These are phyloP conservation scores for Orthosia gothica DNA, from an alignment of 2,888 invertebrate genomes.

Conservation along the genomic window DNA sequence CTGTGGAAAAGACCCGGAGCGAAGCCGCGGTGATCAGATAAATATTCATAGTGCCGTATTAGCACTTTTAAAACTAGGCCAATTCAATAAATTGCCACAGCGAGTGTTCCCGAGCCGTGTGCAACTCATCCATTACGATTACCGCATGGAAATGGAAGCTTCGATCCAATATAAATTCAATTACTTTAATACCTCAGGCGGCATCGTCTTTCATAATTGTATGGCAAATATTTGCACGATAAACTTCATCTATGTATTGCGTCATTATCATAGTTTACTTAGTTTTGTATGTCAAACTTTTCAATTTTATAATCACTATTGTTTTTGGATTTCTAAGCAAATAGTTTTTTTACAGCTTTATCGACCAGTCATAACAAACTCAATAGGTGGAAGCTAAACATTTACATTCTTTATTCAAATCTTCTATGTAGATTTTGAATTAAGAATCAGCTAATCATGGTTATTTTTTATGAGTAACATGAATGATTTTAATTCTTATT, in stretches of 20 bases:
- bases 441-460: too few species aligned
- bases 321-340: constrained; percentile 35
- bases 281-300: constrained; percentile 24
- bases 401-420: too few species aligned
- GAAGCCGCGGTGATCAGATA: too few species aligned
- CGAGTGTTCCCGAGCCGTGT: constrained; percentile 29
- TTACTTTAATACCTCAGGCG: constrained; percentile 44
- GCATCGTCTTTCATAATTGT: constrained; percentile 43
- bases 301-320: constrained; percentile 27
- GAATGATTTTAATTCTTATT: too few species aligned
- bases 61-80: constrained; percentile 8
- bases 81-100: constrained; percentile 30
- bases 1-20: too few species aligned
- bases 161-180: constrained; percentile 44
- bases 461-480: too few species aligned
- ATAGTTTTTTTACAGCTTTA: neutral
- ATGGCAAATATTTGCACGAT: constrained; percentile 48
- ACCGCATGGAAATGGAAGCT: constrained; percentile 48
- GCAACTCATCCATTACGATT: constrained; percentile 48
- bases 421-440: too few species aligned
- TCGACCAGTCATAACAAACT: neutral
- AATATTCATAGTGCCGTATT: too few species aligned
- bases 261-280: constrained; percentile 28
- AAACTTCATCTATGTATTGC: constrained; percentile 24
- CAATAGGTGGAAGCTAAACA: neutral